Conservation (phyloP, 2,797 vertebrate genomes). For the Melanotaenia nigrans region DNA sequence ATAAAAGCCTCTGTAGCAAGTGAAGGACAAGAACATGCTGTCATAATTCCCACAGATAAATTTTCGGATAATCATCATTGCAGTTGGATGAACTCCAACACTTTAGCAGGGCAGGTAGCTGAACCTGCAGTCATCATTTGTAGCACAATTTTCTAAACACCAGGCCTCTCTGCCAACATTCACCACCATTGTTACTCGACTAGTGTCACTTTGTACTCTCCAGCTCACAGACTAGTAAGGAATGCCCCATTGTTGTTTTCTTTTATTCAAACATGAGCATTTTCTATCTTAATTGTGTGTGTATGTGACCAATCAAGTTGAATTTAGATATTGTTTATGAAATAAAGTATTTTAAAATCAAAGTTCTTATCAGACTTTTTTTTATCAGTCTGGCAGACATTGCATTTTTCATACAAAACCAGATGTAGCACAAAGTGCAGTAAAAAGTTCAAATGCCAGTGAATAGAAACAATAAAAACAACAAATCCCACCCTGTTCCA, state of each 20-base stretch:
- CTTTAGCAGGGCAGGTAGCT: slow-evolving; percentile 7
- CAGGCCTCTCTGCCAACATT: slow-evolving; percentile 17
- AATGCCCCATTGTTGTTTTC: slow-evolving; percentile 64
- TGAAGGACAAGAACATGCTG: background rate
- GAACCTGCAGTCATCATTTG: slow-evolving; percentile 42
- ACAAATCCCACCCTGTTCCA: too few relatives aligned
- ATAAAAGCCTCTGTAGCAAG: slow-evolving; percentile 52
- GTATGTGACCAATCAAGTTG: slow-evolving; percentile 70
- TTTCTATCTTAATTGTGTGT: slow-evolving; percentile 79
- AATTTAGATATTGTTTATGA: slow-evolving; percentile 81
- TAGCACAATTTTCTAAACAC: slow-evolving; percentile 52
- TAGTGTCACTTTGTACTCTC: slow-evolving; percentile 25
- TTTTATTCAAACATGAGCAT: slow-evolving; percentile 62
- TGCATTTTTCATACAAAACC: background rate
- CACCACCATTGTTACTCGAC: slow-evolving; percentile 3
- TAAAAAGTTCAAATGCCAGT: too few relatives aligned
- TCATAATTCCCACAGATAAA: background rate
- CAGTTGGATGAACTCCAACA: slow-evolving; percentile 1
- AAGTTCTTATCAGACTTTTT: background rate
- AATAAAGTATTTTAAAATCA: slow-evolving; percentile 84
- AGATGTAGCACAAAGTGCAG: too few relatives aligned
- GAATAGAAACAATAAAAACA: too few relatives aligned
- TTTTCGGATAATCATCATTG: background rate
- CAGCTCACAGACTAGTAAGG: slow-evolving; percentile 45
- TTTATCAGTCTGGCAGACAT: background rate